Evolutionary conservation across 2,113 vertebrate species (phyloP).

Genomic region (Peucedramus taeniatus): DNA sequence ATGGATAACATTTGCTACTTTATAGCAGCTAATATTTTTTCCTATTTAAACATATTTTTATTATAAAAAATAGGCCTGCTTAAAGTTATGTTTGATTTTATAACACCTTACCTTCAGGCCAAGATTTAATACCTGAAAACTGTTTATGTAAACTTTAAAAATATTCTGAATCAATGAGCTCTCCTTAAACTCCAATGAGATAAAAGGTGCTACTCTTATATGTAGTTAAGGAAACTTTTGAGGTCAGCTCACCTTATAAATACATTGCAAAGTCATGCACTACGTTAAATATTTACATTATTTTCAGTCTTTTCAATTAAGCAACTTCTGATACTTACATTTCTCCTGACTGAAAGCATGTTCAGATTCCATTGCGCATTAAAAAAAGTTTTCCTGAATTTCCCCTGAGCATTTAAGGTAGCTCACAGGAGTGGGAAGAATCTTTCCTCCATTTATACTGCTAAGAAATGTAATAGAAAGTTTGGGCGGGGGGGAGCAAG

Average conservation of each 20-base stretch:
- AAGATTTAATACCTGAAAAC: conserved; percentile 62
- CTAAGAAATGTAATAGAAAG: neutral
- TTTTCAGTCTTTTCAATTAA: conserved; percentile 46
- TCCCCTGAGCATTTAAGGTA: neutral
- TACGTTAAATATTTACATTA: conserved; percentile 59
- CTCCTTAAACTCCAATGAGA: conserved; percentile 44
- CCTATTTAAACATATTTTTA: conserved; percentile 36
- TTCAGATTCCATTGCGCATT: neutral
- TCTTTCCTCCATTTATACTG: neutral
- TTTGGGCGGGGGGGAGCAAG: fast-evolving
- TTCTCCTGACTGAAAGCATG: conserved; percentile 16
- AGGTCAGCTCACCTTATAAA: conserved; percentile 64
- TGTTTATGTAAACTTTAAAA: conserved; percentile 37
- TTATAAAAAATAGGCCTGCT: conserved; percentile 36
- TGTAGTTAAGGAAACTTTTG: conserved; percentile 30
- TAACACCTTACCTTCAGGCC: conserved; percentile 18
- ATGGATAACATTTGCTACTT: neutral
- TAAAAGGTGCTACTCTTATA: conserved; percentile 51
- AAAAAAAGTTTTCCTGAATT: neutral
- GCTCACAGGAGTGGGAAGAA: neutral
- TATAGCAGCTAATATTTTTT: conserved; percentile 40
- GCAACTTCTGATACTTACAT: conserved; percentile 44
- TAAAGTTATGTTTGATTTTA: conserved; percentile 52
- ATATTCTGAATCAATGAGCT: conserved; percentile 48
- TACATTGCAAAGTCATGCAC: conserved; percentile 43